Evolutionary conservation across 2,888 invertebrate genomes (phyloP).

Genomic region (Synanthedon myopaeformis): DNA sequence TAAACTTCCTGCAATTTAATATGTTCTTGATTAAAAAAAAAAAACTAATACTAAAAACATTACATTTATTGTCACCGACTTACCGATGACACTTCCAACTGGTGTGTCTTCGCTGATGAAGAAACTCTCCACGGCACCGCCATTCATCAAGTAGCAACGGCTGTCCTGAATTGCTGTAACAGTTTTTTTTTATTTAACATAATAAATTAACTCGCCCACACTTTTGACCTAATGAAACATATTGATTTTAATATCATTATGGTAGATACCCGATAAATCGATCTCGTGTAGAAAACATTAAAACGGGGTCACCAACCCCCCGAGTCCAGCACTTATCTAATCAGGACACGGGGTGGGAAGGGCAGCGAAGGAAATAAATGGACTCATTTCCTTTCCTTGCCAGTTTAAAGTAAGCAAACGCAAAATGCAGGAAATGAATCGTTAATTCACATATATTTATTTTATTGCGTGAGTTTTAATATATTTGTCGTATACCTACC

Average conservation of each 20-base stretch:
- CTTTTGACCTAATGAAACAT: no score
- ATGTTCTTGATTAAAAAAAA: no score
- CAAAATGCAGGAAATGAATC: neutral
- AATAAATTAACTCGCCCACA: no score
- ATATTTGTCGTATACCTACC: no score
- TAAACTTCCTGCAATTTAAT: conserved; percentile 65
- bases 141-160: conserved; percentile 89
- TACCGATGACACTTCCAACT: conserved; percentile 83
- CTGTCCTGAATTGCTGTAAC: conserved; percentile 80
- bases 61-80: no score
- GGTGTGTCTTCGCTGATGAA: conserved; percentile 88
- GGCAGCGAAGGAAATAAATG: neutral
- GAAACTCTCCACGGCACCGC: conserved; percentile 91
- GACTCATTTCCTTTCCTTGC: conserved; percentile 13
- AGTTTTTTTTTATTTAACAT: no score
- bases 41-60: no score
- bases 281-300: neutral
- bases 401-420: conserved; percentile 8
- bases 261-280: neutral
- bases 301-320: conserved; percentile 6
- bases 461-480: neutral
- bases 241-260: neutral
- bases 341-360: conserved; percentile 15
- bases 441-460: neutral
- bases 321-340: conserved; percentile 18